These are phyloP conservation scores for Eptatretus atami DNA, from an alignment of 2,797 vertebrate genomes.

Conservation along the genomic window DNA sequence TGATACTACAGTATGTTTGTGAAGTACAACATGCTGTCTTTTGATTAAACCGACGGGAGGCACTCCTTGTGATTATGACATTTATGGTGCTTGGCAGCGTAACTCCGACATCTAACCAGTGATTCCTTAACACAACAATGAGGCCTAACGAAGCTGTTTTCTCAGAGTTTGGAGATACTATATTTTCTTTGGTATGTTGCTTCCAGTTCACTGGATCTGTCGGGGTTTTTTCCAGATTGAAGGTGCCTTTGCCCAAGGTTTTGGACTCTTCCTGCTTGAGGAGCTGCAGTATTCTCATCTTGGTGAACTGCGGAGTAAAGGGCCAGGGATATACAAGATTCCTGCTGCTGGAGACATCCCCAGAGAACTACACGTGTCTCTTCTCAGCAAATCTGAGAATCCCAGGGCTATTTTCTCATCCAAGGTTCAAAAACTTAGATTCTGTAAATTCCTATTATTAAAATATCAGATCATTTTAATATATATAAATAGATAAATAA, in stretches of 20 bases:
- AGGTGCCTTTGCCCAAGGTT: conserved; percentile 59
- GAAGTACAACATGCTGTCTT: no score
- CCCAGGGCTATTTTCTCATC: conserved; percentile 62
- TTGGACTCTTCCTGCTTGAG: conserved; percentile 71
- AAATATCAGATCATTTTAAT: no score
- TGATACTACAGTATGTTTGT: no score
- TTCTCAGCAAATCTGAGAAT: conserved; percentile 52
- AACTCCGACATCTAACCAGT: no score
- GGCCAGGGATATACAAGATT: conserved; percentile 76
- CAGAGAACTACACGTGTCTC: conserved; percentile 30
- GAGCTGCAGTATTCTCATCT: conserved; percentile 50
- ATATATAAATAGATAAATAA: no score
- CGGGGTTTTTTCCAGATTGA: conserved; percentile 29
- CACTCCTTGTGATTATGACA: no score
- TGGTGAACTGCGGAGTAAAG: conserved; percentile 41
- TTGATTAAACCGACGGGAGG: no score
- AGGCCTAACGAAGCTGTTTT: no score
- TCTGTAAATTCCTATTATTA: no score
- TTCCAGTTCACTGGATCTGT: background rate
- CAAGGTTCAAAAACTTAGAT: conserved; percentile 24
- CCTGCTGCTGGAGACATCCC: conserved; percentile 64
- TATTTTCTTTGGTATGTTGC: background rate
- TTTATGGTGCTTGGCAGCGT: no score
- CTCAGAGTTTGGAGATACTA: no score
- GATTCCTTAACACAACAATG: no score